A percentile compares a stretch with the other conserved stretches of the same genome.
Evolutionary conservation across 2,797 vertebrate genomes (phyloP).

Genomic region (Galagoides demidoff): DNA sequence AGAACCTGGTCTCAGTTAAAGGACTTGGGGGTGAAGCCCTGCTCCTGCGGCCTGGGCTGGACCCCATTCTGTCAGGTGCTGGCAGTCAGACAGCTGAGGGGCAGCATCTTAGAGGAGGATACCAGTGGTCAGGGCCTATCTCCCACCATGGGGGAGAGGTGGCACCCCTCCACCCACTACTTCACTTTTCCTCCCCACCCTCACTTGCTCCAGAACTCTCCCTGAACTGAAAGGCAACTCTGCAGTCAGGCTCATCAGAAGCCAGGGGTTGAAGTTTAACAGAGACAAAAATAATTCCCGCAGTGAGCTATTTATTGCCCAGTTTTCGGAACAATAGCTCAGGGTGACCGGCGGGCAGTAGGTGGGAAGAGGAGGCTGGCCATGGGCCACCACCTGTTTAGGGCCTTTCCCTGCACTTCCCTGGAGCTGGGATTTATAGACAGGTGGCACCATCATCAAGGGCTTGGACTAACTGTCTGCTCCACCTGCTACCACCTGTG

Average conservation of each 20-base stretch:
- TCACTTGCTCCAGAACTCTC: constrained; percentile 38
- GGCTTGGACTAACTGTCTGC: not conserved
- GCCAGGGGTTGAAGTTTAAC: constrained; percentile 75
- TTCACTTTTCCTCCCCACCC: constrained; percentile 1
- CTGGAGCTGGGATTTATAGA: not conserved
- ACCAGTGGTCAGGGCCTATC: not conserved
- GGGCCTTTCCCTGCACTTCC: not conserved
- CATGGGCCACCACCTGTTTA: not conserved
- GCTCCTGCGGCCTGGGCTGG: not conserved
- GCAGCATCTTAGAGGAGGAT: not conserved
- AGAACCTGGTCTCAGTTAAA: not conserved
- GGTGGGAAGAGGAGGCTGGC: not conserved
- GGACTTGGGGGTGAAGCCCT: not conserved
- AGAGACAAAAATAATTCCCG: constrained; percentile 70
- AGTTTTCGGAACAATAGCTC: constrained; percentile 58
- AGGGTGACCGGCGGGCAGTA: not conserved
- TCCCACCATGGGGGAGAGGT: not conserved
- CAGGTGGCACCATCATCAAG: not conserved
- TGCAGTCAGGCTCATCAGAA: not conserved
- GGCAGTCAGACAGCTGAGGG: not conserved
- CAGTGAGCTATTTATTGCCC: constrained; percentile 72
- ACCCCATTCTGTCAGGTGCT: not conserved
- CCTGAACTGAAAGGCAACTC: constrained; percentile 60
- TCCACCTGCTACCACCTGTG: not conserved
- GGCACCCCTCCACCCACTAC: not conserved